Percentiles rank a stretch among this genome's conserved stretches.
Evolutionary conservation across 2,888 invertebrate species (phyloP).

Genomic region (Allolobophora icterica): DNA sequence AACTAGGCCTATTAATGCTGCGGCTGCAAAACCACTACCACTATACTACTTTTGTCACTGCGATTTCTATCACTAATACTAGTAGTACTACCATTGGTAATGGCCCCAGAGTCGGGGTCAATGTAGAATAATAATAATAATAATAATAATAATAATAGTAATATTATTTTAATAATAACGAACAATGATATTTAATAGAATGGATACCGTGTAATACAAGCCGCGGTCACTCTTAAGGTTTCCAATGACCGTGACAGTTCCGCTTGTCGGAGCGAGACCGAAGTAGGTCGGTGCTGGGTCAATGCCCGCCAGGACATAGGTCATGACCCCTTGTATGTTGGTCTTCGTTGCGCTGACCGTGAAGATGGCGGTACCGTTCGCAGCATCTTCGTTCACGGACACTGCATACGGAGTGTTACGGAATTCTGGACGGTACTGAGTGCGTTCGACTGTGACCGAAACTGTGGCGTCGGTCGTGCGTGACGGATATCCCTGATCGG

Average conservation of each 20-base stretch:
- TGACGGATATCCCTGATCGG: constrained; percentile 47
- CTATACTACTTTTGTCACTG: background rate
- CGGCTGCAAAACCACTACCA: background rate
- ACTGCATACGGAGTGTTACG: constrained; percentile 45
- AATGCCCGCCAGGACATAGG: constrained; percentile 45
- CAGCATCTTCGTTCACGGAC: constrained; percentile 50
- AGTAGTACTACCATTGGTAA: no score
- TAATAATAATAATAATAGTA: background rate
- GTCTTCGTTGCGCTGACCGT: constrained; percentile 51
- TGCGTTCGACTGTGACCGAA: constrained; percentile 41
- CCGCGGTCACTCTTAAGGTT: constrained; percentile 51
- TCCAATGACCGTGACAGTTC: constrained; percentile 47
- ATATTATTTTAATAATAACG: background rate
- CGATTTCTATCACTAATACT: no score
- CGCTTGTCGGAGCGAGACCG: constrained; percentile 48
- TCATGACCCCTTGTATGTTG: constrained; percentile 49
- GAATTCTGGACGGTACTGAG: constrained; percentile 48
- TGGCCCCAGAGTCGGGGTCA: no score
- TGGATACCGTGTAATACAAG: constrained; percentile 52
- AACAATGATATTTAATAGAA: background rate
- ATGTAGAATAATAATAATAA: no score
- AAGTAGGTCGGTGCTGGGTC: constrained; percentile 52
- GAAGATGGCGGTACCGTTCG: constrained; percentile 47
- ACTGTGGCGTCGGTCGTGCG: constrained; percentile 42
- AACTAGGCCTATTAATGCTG: background rate